phyloP scores from a whole-genome alignment of 1,140 invertebrate species.

The Ladona fulva region DNA sequence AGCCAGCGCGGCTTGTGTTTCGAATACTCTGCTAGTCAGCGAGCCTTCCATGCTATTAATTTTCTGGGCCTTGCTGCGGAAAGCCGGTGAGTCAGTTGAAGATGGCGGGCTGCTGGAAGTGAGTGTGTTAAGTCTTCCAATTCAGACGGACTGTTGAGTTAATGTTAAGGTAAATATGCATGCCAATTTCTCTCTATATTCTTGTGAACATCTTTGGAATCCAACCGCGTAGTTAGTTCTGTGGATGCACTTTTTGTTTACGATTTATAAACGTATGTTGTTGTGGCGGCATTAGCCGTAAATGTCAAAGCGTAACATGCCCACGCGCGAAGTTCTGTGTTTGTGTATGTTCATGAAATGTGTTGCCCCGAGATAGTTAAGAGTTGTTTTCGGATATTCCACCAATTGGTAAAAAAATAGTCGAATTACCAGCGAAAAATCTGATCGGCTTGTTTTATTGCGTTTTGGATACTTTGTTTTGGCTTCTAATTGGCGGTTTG shows the following conservation, averaged over 20 bases:
- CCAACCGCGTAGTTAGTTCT: too few relatives aligned
- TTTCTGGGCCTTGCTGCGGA: neutral
- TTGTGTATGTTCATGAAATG: neutral
- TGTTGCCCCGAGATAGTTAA: too few relatives aligned
- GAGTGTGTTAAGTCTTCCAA: neutral
- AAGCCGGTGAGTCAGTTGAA: conserved; percentile 3
- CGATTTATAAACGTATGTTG: neutral
- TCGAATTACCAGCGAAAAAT: too few relatives aligned
- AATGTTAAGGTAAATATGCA: conserved; percentile 2
- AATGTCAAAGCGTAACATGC: neutral
- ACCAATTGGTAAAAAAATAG: too few relatives aligned
- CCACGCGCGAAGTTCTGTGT: neutral
- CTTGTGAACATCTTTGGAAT: neutral
- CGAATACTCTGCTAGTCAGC: neutral
- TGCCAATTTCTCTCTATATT: neutral
- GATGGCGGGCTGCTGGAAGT: neutral
- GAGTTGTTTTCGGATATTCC: too few relatives aligned
- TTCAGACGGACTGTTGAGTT: conserved; percentile 1
- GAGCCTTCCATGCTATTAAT: conserved; percentile 1
- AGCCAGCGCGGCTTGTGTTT: too few relatives aligned
- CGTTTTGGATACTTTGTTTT: too few relatives aligned
- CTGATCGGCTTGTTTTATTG: too few relatives aligned
- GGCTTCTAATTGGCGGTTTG: too few relatives aligned
- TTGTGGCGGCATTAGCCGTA: neutral
- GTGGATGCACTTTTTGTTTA: too few relatives aligned